These are phyloP conservation scores for Lanistes nyassanus DNA, from an alignment of 1,140 invertebrate genomes.

Conservation along the genomic window DNA sequence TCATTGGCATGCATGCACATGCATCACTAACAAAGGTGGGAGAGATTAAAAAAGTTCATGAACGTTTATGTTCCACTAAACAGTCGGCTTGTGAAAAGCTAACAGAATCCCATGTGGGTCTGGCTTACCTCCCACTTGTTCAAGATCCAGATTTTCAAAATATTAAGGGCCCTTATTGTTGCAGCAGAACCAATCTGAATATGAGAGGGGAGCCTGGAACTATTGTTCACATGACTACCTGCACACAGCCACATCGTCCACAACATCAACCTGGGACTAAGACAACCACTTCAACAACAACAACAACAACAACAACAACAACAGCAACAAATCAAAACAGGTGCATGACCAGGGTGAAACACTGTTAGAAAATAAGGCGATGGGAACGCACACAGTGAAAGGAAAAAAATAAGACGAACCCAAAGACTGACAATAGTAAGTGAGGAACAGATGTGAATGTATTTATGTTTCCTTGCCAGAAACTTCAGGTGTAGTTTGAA, in stretches of 20 bases:
- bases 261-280: slow-evolving; percentile 25
- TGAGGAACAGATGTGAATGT: no score
- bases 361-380: neutral
- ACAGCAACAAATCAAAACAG: neutral
- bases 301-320: no score
- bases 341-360: neutral
- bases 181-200: slow-evolving; percentile 89
- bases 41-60: no score
- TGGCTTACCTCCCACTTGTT: slow-evolving; percentile 71
- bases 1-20: no score
- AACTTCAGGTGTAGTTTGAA: no score
- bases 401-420: no score
- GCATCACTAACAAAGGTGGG: no score
- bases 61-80: no score
- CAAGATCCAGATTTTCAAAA: slow-evolving; percentile 82
- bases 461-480: no score
- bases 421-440: no score
- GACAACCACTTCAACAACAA: neutral
- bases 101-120: no score
- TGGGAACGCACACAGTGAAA: neutral
- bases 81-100: no score
- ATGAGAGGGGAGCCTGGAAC: slow-evolving; percentile 55
- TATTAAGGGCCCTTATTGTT: slow-evolving; percentile 91
- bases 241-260: slow-evolving; percentile 20
- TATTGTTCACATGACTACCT: slow-evolving; percentile 28